Base-by-base conservation (phyloP, 2,113 vertebrate species). In the Zingel zingel region DNA sequence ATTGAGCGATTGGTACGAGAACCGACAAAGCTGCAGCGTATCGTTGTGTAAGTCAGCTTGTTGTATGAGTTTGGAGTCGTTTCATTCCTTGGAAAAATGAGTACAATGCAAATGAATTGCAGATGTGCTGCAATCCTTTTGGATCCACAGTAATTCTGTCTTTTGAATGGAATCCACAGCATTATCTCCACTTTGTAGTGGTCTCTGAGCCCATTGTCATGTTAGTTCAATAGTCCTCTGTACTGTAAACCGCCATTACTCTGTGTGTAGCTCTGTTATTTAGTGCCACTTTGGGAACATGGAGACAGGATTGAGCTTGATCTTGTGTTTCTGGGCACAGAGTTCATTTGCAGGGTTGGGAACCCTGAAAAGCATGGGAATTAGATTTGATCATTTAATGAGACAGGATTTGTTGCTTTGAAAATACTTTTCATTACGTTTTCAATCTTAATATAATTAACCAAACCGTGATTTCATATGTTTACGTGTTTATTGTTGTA, bases 161-260 rank as follows among this genome's bases (percentile, higher is more conserved):
- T 76, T 85, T 77, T 74, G 45, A 84, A 70, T 21, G n/a, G 57
- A 77, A 58, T 84, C 74, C 47, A 68, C 74, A 62, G 68, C 71
- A 89, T 84, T 82, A 84, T 82, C 63, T 90, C 56, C 69, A 81
- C 74, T 75, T 86, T 84, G 77, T 76, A 71, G 69, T 82, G 82
- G 81, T 87, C 78, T 88, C 62, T 62, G 58, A 85, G 79, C 65
- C 74, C 84, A 90, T 92, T 88, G 90, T 92, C 86, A 82, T 58
- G 86, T 95, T 92, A 83, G 76, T 88, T 87, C 81, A 91, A 86
- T 89, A 77, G 84, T 75, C 78, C 82, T 69, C 58, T 89, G 76
- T 85, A 84, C 79, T 70, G 74, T 67, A 84, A 85, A 86, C 83
- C 90, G 84, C 84, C 80, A 79, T 27, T 74, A 83, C 88, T 85